Evolutionary conservation across 2,888 invertebrate species (phyloP), one percentile per base, ranked within the genome.

Genomic region (Coleophora deauratella): DNA sequence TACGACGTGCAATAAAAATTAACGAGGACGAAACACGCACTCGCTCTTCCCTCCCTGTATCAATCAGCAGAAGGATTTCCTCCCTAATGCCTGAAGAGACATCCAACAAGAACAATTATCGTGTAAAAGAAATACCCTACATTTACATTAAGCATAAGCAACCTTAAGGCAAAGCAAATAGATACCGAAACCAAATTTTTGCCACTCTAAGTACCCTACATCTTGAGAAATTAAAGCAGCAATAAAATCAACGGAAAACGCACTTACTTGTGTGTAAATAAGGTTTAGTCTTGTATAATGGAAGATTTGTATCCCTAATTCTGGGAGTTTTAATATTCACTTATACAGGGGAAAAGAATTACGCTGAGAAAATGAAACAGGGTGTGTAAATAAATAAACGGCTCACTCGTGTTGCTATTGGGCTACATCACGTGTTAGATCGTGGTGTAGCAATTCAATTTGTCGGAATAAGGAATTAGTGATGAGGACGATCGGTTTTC

Each of bases 21-120:
- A 74, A 77, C 62, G 64, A 64, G 51, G 46, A 50, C 45, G 47
- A 52, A 61, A 62, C 68, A 60, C 55, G 52, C 57, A 59, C 55
- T 54, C 59, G 53, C 53, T 45, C 42, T 46, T 52, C 56, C 48
- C 66, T 4, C 66, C 68, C 60, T 59, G 64, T 72, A 78, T 78
- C 84, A 80, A 84, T 82, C 81, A 71, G 69, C 62, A 68, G 72
- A 75, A 71, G 75, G 81, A 85, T 84, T 81, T 78, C 70, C 68
- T 75, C 65, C 74, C 66, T 85, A 82, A 85, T 82, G 80, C 71
- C 66, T 62, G 60, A 78, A 66, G 69, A 84, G 82, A 84, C 85
- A 82, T 55, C 67, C 64, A 75, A 85, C 85, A 84, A 77, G 68
- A 72, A 66, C 85, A 84, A 85, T 85, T 85, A 85, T 76, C 71